phyloP scores from a whole-genome alignment of 2,888 invertebrate genomes.

The Acholoe squamosa region DNA sequence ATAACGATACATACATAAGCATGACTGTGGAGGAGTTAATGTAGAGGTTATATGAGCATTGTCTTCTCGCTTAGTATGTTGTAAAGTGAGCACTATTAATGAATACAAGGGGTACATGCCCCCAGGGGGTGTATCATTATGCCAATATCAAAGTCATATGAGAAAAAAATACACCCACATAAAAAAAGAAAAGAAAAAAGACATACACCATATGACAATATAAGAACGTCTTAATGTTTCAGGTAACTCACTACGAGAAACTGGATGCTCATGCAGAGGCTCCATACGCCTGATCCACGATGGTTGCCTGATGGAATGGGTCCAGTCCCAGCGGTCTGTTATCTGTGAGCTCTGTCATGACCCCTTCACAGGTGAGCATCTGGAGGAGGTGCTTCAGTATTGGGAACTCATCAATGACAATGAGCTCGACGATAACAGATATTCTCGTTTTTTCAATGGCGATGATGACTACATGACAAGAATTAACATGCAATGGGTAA shows the following conservation, averaged over 20 bases:
- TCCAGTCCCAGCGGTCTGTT: not conserved
- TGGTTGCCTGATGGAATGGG: not conserved
- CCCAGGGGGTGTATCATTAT: no score
- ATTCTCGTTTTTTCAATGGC: not conserved
- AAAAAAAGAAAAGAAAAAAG: no score
- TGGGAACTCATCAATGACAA: not conserved
- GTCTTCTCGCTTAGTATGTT: no score
- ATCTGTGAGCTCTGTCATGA: constrained; percentile 38
- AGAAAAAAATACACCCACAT: no score
- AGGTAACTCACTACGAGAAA: not conserved
- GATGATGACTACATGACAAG: not conserved
- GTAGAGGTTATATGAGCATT: no score
- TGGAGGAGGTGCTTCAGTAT: not conserved
- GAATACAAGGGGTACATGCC: no score
- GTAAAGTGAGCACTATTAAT: no score
- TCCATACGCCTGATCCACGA: constrained; percentile 25
- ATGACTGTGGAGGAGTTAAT: no score
- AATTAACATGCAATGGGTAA: not conserved
- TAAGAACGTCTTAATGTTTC: no score
- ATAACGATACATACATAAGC: no score
- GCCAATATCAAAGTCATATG: no score
- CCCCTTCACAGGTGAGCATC: not conserved
- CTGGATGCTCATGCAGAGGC: constrained; percentile 1
- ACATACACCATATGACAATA: no score
- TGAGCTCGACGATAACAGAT: not conserved